Percentiles rank a stretch among this genome's conserved stretches.
Evolutionary conservation across 2,888 invertebrate genomes (phyloP).

Genomic region (Drosophila planitibia): DNA sequence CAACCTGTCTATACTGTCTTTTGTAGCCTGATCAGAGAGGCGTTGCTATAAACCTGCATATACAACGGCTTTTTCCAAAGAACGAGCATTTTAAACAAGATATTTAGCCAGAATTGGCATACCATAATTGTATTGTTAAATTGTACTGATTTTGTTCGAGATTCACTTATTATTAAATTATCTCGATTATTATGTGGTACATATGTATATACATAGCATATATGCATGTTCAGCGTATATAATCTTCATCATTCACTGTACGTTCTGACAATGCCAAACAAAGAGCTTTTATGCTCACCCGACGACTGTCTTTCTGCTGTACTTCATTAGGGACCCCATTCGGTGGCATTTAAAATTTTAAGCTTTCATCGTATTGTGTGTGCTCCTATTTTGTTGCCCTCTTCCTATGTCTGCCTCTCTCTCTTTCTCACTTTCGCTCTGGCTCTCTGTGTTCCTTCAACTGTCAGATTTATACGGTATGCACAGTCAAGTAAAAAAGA

Average conservation of each 20-base stretch:
- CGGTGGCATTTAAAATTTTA: slow-evolving; percentile 52
- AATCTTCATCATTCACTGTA: not conserved
- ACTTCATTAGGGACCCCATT: slow-evolving; percentile 34
- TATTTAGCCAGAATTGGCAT: not conserved
- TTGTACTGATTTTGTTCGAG: not conserved
- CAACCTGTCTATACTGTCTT: too few species aligned
- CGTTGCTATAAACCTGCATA: not conserved
- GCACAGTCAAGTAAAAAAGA: slow-evolving; percentile 43
- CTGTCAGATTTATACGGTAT: slow-evolving; percentile 71
- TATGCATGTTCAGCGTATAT: not conserved
- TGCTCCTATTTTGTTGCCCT: not conserved
- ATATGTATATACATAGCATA: not conserved
- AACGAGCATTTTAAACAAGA: not conserved
- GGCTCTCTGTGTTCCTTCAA: slow-evolving; percentile 22
- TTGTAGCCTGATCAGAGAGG: not conserved
- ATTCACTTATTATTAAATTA: not conserved
- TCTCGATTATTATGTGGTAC: not conserved
- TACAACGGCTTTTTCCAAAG: not conserved
- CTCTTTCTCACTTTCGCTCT: not conserved
- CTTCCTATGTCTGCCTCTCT: not conserved
- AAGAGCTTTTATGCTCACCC: slow-evolving; percentile 13
- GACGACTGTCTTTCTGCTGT: slow-evolving; percentile 4
- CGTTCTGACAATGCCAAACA: slow-evolving; percentile 5
- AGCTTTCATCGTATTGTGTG: slow-evolving; percentile 34
- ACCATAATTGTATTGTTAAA: not conserved